These are phyloP conservation scores for Osmerus eperlanus DNA, from an alignment of 2,113 vertebrate species.

Conservation along the genomic window DNA sequence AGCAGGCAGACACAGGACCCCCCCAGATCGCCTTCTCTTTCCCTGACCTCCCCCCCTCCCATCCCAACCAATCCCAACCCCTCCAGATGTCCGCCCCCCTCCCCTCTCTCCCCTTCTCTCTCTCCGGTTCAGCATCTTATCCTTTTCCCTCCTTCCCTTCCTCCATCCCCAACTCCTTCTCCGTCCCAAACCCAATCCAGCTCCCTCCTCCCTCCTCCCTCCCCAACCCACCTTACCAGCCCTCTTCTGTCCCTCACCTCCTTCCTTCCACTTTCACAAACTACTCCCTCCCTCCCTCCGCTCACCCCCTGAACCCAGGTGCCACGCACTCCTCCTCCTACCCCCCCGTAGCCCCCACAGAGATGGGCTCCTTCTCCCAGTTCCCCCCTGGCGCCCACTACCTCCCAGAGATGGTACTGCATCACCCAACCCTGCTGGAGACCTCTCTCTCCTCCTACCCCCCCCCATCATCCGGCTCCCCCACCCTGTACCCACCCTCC, in stretches of 20 bases:
- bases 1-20: conserved; percentile 12
- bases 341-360: conserved; percentile 50
- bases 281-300: conserved; percentile 20
- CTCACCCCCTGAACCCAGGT: conserved; percentile 48
- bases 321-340: conserved; percentile 46
- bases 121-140: conserved; percentile 34
- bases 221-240: conserved; percentile 38
- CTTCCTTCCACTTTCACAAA: conserved; percentile 33
- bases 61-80: conserved; percentile 37
- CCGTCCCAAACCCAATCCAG: conserved; percentile 13
- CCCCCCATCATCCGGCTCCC: conserved; percentile 44
- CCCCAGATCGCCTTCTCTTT: conserved; percentile 41
- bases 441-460: conserved; percentile 43
- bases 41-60: conserved; percentile 30
- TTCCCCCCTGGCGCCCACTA: conserved; percentile 60
- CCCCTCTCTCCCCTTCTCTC: conserved; percentile 25
- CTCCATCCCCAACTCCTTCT: conserved; percentile 39
- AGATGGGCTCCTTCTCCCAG: conserved; percentile 56
- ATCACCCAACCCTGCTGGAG: conserved; percentile 65
- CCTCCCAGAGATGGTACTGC: conserved; percentile 66
- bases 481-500: conserved; percentile 56
- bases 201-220: conserved; percentile 25
- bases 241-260: conserved; percentile 28
- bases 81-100: neutral
- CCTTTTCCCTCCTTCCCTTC: conserved; percentile 31